These are phyloP conservation scores for Orthonyx spaldingii DNA, from an alignment of 2,113 vertebrate genomes.

Conservation along the genomic window DNA sequence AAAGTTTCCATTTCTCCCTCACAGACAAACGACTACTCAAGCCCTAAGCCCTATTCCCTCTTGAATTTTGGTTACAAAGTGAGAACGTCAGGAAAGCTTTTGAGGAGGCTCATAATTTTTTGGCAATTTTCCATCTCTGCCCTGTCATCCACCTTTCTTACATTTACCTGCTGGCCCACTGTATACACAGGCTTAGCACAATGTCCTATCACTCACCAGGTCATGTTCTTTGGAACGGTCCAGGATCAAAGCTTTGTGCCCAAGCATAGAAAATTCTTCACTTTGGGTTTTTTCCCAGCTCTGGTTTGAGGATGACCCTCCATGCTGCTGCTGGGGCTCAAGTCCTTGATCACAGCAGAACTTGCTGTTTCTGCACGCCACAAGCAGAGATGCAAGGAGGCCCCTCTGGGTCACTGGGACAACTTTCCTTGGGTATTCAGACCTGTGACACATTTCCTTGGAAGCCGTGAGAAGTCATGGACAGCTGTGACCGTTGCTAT, in stretches of 20 bases:
- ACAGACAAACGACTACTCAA: not conserved
- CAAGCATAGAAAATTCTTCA: not conserved
- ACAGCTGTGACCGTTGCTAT: conserved; percentile 20
- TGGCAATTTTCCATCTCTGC: not conserved
- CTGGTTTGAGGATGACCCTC: not conserved
- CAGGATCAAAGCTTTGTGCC: conserved; percentile 58
- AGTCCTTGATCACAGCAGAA: not conserved
- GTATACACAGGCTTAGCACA: not conserved
- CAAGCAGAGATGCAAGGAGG: not conserved
- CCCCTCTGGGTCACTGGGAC: conserved; percentile 54
- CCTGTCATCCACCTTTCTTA: not conserved
- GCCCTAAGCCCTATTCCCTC: fast-evolving
- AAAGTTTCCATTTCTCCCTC: not conserved
- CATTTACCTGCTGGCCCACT: not conserved
- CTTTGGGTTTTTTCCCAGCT: not conserved
- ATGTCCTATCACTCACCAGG: conserved; percentile 52
- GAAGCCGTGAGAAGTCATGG: conserved; percentile 57
- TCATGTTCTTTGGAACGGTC: conserved; percentile 79
- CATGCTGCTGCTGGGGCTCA: not conserved
- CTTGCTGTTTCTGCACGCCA: not conserved
- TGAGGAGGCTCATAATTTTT: not conserved
- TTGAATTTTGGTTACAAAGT: not conserved
- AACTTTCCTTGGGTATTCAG: conserved; percentile 23
- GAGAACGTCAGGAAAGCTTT: not conserved
- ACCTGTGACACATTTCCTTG: conserved; percentile 47